Percentiles rank a stretch among this genome's conserved stretches.
These are phyloP conservation scores for Drosophila trapezifrons DNA, from an alignment of 1,140 invertebrate species.

Conservation along the genomic window DNA sequence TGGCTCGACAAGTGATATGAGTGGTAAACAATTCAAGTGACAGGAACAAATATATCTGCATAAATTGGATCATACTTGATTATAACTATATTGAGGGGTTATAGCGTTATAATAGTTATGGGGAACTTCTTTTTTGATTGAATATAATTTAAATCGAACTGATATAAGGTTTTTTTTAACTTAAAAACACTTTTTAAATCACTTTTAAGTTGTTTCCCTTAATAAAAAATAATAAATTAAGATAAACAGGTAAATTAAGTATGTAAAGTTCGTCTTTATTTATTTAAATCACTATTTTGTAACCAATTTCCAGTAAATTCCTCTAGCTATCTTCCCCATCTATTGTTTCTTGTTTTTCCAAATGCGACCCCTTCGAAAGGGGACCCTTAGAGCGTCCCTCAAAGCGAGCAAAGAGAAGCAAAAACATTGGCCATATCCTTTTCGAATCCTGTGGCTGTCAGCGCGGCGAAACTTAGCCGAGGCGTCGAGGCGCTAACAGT, in stretches of 20 bases:
- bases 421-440: slow-evolving; percentile 29
- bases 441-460: slow-evolving; percentile 47
- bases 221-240: too few species aligned
- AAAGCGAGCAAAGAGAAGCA: background rate
- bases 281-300: background rate
- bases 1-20: slow-evolving; percentile 62
- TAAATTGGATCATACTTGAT: slow-evolving; percentile 7
- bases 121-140: background rate
- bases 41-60: slow-evolving; percentile 18
- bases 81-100: background rate
- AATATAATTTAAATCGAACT: background rate
- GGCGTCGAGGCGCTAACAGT: slow-evolving; percentile 76
- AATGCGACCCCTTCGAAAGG: background rate
- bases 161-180: too few species aligned
- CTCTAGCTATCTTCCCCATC: background rate
- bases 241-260: background rate
- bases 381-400: slow-evolving; percentile 3
- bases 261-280: background rate
- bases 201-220: background rate
- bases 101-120: too few species aligned
- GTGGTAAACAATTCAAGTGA: slow-evolving; percentile 59
- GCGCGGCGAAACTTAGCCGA: slow-evolving; percentile 51
- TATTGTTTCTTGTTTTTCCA: background rate
- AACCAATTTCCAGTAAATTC: background rate
- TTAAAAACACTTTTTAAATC: too few species aligned